These are phyloP conservation scores for Ptychadena robeensis DNA, from an alignment of 2,797 vertebrate genomes.

Conservation along the genomic window DNA sequence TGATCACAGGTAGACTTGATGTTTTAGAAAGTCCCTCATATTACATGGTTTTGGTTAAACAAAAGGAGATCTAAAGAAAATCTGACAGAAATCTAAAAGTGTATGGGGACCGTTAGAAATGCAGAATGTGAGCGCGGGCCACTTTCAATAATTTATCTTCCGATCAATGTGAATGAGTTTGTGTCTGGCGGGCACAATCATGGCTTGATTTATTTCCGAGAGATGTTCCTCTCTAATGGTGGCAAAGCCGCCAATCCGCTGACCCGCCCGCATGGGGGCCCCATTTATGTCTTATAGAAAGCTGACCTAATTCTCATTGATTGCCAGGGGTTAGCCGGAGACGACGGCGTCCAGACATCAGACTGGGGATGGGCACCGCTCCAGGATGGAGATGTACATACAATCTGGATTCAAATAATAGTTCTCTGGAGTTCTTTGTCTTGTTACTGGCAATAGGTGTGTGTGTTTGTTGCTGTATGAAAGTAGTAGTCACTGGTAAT, in stretches of 20 bases:
- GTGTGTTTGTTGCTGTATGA: too few species aligned
- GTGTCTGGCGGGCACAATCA: slow-evolving; percentile 76
- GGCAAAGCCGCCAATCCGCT: slow-evolving; percentile 64
- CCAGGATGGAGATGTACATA: slow-evolving; percentile 62
- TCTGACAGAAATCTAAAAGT: too few species aligned
- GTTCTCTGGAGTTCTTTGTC: too few species aligned
- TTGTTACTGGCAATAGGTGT: too few species aligned
- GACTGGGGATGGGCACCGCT: slow-evolving; percentile 58
- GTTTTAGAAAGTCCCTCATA: too few species aligned
- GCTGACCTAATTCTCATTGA: slow-evolving; percentile 81
- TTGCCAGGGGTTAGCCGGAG: slow-evolving; percentile 69
- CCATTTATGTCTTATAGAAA: slow-evolving; percentile 74
- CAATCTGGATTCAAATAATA: too few species aligned
- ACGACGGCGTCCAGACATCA: slow-evolving; percentile 64
- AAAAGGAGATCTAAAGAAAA: too few species aligned
- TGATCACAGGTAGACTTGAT: too few species aligned
- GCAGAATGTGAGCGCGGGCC: slow-evolving; percentile 75
- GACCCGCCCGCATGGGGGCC: slow-evolving; percentile 73
- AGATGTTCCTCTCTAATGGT: slow-evolving; percentile 76
- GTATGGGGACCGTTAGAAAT: too few species aligned
- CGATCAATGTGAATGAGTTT: slow-evolving; percentile 83
- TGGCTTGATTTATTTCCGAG: slow-evolving; percentile 82
- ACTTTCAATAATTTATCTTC: slow-evolving; percentile 81
- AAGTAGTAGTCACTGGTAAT: too few species aligned
- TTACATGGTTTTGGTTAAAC: too few species aligned